Conservation (phyloP, 2,888 invertebrate genomes). For the Agonopterix arenella region DNA sequence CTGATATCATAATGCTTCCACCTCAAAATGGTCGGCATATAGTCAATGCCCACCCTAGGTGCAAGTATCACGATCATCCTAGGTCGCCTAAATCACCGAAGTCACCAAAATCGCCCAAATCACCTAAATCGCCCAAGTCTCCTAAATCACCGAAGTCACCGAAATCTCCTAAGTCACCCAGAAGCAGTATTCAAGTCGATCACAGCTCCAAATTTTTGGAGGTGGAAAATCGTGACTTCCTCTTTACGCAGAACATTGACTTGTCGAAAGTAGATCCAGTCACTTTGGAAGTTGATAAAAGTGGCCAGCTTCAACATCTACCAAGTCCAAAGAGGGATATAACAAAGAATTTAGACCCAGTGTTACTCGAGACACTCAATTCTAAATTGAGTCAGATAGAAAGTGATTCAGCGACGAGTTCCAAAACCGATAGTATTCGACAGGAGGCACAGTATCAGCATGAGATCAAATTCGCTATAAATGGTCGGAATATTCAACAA, state of each 20-base stretch:
- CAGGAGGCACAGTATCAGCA: constrained; percentile 74
- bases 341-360: constrained; percentile 81
- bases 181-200: constrained; percentile 54
- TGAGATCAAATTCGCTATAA: constrained; percentile 72
- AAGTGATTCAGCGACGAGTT: constrained; percentile 85
- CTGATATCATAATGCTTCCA: constrained; percentile 65
- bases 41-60: constrained; percentile 63
- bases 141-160: constrained; percentile 77
- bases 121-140: constrained; percentile 79
- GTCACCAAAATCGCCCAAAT: constrained; percentile 80
- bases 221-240: constrained; percentile 78
- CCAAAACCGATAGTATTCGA: constrained; percentile 82
- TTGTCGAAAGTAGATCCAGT: constrained; percentile 84
- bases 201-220: constrained; percentile 63
- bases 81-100: constrained; percentile 66
- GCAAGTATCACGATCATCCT: constrained; percentile 71
- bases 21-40: constrained; percentile 66
- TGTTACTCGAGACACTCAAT: constrained; percentile 81
- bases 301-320: constrained; percentile 77
- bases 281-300: constrained; percentile 83
- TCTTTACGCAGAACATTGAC: constrained; percentile 86
- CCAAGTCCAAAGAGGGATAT: constrained; percentile 85
- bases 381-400: constrained; percentile 86
- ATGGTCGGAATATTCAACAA: constrained; percentile 58
- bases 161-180: constrained; percentile 74